Evolutionary conservation across 2,113 vertebrate genomes (phyloP), one percentile per base, ranked within the genome.

Genomic region (Catagonus wagneri): DNA sequence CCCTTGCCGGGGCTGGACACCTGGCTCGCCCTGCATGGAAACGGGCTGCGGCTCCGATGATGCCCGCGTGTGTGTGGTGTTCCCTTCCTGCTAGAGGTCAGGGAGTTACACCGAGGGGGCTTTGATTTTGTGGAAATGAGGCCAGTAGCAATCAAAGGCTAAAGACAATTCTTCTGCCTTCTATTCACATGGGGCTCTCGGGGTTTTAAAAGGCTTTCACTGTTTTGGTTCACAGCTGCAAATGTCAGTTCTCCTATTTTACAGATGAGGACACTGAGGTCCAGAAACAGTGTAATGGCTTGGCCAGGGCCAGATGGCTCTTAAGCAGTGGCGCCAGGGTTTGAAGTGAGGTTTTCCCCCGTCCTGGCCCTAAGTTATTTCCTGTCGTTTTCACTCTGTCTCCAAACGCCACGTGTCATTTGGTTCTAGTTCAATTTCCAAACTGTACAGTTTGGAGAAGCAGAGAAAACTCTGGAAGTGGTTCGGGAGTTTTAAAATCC

Each of bases 1-100:
- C n/a, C n/a, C n/a, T 7, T 4, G 23, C 58, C 2, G 0, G 0
- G 7, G 8, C 56, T 23, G 34, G 23, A 1, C 0, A 0, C 34
- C 50, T 20, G 3, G 44, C 52, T 32, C 25, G 52, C 32, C n/a
- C 27, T 25, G 15, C 6, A 1, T 0, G n/a, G 54, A 20, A 23
- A 1, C 0, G 5, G 68, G 54, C n/a, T 16, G 13, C 39, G 8
- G 16, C 54, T 5, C 1, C 12, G 7, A 66, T 20, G 17, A 20
- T 19, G 4, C 63, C 75, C 5, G 6, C 22, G 1, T 0, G 27
- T 0, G 1, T 0, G 0, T 75, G 81, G 50, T 3, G 0, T 17
- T 52, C 56, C 13, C 4, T 39, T 20, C 2, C 50, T 23, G 60
- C 79, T 12, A 0, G 17, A 1, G 36, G 19, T 65, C 6, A 32